Evolutionary conservation across 2,113 vertebrate genomes (phyloP).

Genomic region (Crocuta crocuta): DNA sequence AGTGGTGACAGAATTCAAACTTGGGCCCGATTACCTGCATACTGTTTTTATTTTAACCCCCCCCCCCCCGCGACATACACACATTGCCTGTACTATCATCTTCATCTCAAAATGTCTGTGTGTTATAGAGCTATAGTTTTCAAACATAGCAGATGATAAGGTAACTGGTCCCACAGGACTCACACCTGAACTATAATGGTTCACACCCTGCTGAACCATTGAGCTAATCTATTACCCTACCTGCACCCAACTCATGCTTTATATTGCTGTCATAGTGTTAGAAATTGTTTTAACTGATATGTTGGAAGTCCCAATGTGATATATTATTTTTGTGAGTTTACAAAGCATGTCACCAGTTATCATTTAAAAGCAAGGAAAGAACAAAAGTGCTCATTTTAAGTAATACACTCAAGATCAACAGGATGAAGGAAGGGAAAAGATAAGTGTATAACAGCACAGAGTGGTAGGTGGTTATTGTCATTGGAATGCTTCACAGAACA

Average conservation of each 20-base stretch:
- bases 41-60: neutral
- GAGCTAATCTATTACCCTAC: neutral
- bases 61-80: too few relatives aligned
- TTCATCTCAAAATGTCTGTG: neutral
- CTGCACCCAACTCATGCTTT: neutral
- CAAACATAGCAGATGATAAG: neutral
- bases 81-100: neutral
- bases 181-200: neutral
- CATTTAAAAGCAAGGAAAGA: neutral
- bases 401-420: constrained; percentile 12
- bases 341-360: neutral
- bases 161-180: neutral
- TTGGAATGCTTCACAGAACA: constrained; percentile 15
- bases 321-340: neutral
- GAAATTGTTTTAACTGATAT: neutral
- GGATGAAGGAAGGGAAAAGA: neutral
- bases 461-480: constrained; percentile 1
- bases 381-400: neutral
- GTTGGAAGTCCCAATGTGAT: neutral
- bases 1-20: neutral
- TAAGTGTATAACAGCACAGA: constrained; percentile 1
- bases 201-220: neutral
- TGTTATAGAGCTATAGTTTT: neutral
- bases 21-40: neutral
- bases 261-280: neutral